Base-by-base conservation (phyloP, 1,140 invertebrate genomes). In the Formica selysi region DNA sequence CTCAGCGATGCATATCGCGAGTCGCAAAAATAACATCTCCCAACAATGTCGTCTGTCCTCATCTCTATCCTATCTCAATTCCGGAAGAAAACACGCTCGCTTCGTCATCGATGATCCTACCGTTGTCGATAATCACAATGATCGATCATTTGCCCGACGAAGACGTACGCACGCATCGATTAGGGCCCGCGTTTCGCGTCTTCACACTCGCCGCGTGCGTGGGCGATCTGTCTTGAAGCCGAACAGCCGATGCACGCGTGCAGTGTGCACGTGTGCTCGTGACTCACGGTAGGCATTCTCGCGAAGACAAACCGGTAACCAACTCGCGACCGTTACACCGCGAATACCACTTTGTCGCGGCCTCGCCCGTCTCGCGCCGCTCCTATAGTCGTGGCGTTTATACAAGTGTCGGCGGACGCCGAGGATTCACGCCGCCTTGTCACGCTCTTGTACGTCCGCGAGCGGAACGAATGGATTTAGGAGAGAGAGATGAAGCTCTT, bases 281-380 rank as follows among this genome's bases (percentile, higher is more conserved):
- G 85, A 85, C 79, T 86, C 68, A 73, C 54, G 62, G 73, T 67
- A 83, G 68, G 73, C 73, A 91, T 89, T 90, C 88, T 84, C 80
- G 68, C 85, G 74, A 88, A 88, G 86, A 91, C 88, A 92, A 92
- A 90, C 89, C 89, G 89, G 89, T 90, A 90, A 90, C 84, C 86
- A 62, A 29, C 32, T 32, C 79, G 86, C 84, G 90, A 76, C 86
- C 79, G 89, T 91, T 91, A 88, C 85, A 92, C 80, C 87, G 86
- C 89, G 78, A 73, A 85, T 81, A 85, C 79, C 89, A 90, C 91
- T 91, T 92, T 92, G 87, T 92, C 88, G 59, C 41, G 74, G 48
- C 38, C 71, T 59, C 71, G 76, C 22, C 76, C 70, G 76, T 51
- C 87, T 87, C 87, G 78, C 79, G 79, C 57, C 51, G 86, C 86